These are phyloP conservation scores for Tachysurus fulvidraco DNA, from an alignment of 2,113 vertebrate species.

Conservation along the genomic window DNA sequence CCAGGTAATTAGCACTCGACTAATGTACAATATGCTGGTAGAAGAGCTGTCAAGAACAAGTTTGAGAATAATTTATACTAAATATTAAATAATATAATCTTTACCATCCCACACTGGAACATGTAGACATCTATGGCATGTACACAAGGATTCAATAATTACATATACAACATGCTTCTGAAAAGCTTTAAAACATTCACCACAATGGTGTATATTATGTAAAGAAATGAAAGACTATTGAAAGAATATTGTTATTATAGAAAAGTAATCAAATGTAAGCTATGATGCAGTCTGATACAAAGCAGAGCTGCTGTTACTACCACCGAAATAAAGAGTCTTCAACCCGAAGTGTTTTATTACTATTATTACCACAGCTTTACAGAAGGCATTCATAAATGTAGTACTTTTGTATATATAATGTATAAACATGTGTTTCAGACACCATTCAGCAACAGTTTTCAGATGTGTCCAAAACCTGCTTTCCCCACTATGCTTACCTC, in stretches of 20 bases:
- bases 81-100: no score
- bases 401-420: neutral
- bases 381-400: neutral
- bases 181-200: neutral
- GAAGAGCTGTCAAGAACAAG: no score
- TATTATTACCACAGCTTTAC: neutral
- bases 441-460: constrained; percentile 40
- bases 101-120: no score
- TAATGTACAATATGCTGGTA: no score
- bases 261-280: neutral
- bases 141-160: no score
- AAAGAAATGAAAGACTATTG: no score
- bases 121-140: no score
- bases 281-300: neutral
- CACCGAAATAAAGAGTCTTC: neutral
- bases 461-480: constrained; percentile 40
- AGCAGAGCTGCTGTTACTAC: neutral
- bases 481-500: constrained; percentile 44
- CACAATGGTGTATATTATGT: neutral
- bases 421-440: constrained; percentile 21
- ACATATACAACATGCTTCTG: no score
- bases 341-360: neutral
- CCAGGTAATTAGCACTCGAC: neutral
- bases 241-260: neutral
- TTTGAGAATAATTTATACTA: no score